phyloP scores from a whole-genome alignment of 1,140 invertebrate species.

The Trachymyrmex septentrionalis region DNA sequence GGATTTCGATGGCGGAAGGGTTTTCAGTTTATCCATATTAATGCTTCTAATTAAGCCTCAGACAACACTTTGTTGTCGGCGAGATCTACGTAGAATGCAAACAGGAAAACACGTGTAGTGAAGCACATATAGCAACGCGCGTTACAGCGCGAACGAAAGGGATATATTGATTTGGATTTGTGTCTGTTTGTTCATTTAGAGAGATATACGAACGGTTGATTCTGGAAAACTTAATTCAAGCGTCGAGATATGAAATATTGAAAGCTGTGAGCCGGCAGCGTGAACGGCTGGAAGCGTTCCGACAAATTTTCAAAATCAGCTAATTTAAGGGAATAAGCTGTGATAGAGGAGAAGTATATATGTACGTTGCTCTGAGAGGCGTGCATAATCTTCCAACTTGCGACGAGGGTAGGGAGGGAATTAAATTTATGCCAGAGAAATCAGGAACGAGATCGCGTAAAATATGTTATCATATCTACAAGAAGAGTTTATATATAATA shows the following conservation, averaged over 20 bases:
- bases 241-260: not conserved
- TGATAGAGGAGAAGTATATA: not conserved
- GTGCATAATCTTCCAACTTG: not conserved
- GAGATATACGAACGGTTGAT: not conserved
- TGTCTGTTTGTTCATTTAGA: conserved; percentile 27
- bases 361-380: not conserved
- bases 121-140: not conserved
- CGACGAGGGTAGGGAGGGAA: not conserved
- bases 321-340: not conserved
- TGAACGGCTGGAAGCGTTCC: not conserved
- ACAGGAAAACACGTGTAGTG: conserved; percentile 38
- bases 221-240: not conserved
- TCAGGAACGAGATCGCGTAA: not conserved
- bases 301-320: not conserved
- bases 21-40: conserved; percentile 78
- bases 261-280: not conserved
- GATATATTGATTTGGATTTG: conserved; percentile 24
- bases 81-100: not conserved
- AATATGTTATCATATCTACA: not conserved
- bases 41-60: conserved; percentile 77
- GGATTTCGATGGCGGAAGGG: conserved; percentile 23
- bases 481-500: not conserved
- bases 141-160: not conserved
- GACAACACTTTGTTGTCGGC: conserved; percentile 45
- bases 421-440: conserved; percentile 18